Conservation (phyloP, 2,113 vertebrate species). For the Ophthalmolycus amberensis region DNA sequence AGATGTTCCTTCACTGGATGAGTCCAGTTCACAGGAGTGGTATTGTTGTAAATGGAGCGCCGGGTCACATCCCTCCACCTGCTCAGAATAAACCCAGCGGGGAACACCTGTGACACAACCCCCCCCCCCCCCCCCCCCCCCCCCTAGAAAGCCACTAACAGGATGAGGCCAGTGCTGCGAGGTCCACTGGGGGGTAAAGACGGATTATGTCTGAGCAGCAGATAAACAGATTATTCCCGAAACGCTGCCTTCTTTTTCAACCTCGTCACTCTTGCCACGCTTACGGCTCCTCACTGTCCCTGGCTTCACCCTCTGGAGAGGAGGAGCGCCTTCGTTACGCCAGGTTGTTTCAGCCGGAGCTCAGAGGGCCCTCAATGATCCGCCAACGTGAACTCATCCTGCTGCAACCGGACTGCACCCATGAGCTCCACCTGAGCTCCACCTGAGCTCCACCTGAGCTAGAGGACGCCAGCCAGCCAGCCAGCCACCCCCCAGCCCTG, state of each 20-base stretch:
- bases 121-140: background rate
- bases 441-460: constrained; percentile 48
- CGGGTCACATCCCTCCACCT: background rate
- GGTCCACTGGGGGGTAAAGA: constrained; percentile 84
- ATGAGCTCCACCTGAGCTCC: constrained; percentile 30
- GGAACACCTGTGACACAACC: background rate
- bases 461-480: constrained; percentile 16
- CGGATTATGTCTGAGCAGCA: constrained; percentile 93
- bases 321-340: background rate
- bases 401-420: background rate
- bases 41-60: background rate
- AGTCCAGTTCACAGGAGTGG: background rate
- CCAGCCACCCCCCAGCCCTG: background rate
- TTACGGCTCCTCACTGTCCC: constrained; percentile 75
- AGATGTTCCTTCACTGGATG: background rate
- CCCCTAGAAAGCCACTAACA: constrained; percentile 88
- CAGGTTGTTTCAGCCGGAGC: background rate
- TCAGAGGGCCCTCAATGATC: background rate
- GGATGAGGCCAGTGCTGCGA: constrained; percentile 86
- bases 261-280: constrained; percentile 83
- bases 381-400: background rate
- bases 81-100: background rate
- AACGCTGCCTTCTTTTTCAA: constrained; percentile 85
- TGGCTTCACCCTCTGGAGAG: constrained; percentile 26
- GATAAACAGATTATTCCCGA: constrained; percentile 94